These are phyloP conservation scores for Pelochelys cantorii DNA, from an alignment of 2,797 vertebrate genomes.

Conservation along the genomic window DNA sequence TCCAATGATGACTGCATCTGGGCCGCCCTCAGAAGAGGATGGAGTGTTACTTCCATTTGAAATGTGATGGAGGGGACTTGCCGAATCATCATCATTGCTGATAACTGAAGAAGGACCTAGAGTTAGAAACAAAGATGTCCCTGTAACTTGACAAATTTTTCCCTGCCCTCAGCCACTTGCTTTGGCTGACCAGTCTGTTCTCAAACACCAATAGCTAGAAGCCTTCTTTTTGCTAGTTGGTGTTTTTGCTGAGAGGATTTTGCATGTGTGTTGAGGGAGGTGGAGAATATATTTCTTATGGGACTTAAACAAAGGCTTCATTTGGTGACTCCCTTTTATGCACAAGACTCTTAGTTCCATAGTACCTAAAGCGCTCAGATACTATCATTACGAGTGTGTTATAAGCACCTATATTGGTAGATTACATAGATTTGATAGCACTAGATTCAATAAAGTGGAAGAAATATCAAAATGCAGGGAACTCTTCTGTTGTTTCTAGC, in stretches of 20 bases:
- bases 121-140: constrained; percentile 71
- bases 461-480: neutral
- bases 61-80: constrained; percentile 97
- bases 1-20: constrained; percentile 95
- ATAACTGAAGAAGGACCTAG: constrained; percentile 96
- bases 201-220: neutral
- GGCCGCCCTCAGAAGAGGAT: constrained; percentile 95
- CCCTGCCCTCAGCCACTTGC: neutral
- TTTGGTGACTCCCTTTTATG: neutral
- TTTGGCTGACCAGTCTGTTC: neutral
- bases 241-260: neutral
- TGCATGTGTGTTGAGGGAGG: neutral
- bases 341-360: neutral
- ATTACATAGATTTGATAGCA: neutral
- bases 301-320: neutral
- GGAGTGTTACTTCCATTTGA: constrained; percentile 98
- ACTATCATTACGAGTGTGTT: neutral
- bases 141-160: constrained; percentile 38
- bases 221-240: neutral
- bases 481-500: neutral
- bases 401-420: neutral
- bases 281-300: neutral
- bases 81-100: constrained; percentile 97
- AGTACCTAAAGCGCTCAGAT: neutral
- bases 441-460: neutral